Base-by-base conservation (phyloP, 2,113 vertebrate species). In the Empidonax alnorum region DNA sequence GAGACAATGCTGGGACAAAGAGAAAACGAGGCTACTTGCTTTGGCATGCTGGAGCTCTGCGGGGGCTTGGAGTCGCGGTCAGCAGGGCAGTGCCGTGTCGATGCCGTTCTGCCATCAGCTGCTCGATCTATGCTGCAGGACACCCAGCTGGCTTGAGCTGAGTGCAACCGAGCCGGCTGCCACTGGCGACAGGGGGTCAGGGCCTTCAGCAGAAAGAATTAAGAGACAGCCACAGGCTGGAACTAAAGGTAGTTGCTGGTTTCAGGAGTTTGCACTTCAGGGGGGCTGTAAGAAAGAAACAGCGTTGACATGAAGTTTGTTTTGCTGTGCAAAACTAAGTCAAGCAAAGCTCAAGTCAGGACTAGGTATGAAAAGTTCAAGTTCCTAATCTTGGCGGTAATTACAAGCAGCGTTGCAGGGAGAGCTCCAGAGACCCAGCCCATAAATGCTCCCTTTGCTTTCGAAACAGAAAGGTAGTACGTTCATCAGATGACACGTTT, bases 31-130 rank as follows among this genome's bases (percentile, higher is more conserved):
- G 27, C 31, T 56, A 8, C 28, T 24, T 11, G 17, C 55, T 81
- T 21, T 11, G 18, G 59, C 35, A 17, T 9, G 14, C 27, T 4
- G 20, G 23, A 77, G 41, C 24, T n/a, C 9, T 6, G 17, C 0
- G 2, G 1, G 39, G 35, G 2, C 27, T 2, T 44, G 16, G 44
- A 61, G 46, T 3, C 4, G 1, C 50, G 18, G 18, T 0, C 50
- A 46, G 52, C 17, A 31, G 1, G 44, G 39, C 20, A 59, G 33
- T 10, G 9, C 11, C 19, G 24, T 5, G 50, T 17, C 35, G 2
- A 22, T 1, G 2, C 18, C 53, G 2, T 30, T 59, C 55, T 69
- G 62, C 68, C 91, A 42, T 2, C 67, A 63, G 28, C 72, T n/a
- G 15, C 7, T 68, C 83, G 24, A 6, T 4, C 14, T 25, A 4